Evolutionary conservation across 2,113 vertebrate species (phyloP), one percentile per base, ranked within the genome.

Genomic region (Burhinus oedicnemus): DNA sequence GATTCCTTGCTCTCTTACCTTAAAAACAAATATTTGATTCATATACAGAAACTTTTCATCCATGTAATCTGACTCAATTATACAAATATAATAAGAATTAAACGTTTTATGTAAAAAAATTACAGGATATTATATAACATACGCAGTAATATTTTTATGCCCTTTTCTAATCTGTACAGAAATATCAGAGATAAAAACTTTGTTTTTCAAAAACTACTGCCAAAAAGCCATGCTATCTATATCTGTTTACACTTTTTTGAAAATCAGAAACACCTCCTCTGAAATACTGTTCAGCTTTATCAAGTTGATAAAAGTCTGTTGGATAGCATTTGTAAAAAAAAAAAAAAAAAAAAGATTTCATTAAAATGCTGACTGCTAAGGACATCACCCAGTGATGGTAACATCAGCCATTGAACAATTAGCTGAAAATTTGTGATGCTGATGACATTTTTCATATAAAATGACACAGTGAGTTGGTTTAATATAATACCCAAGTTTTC

Each of bases 351-450:
- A 82, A 51, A 3, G 3, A 34, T 38, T 18, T 54, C 6, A 64
- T 52, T 7, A 86, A 88, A 81, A 80, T n/a, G n/a, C 38, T 66
- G 27, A 40, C 30, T 69, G 13, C 29, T 49, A 17, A 78, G 34
- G 10, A 32, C 0, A 0, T 45, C 1, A 1, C 25, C 58, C 2
- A 2, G 3, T 64, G 42, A 34, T 44, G 23, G 6, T 54, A 25
- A 36, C 1, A 1, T 55, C 58, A 36, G 20, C 29, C 20, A 5
- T 40, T 81, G 49, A 66, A 70, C 27, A 87, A n/a, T 36, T 65
- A 81, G 23, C 47, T 83, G 6, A 52, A 89, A 65, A 66, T 61
- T 6, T 69, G 6, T 21, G 23, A 70, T 72, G 27, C 5, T 72
- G 38, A 30, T 72, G 11, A 25, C 38, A 77, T 25, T 44, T 78